Evolutionary conservation across 2,888 invertebrate species (phyloP).

Genomic region (Sicus ferrugineus): DNA sequence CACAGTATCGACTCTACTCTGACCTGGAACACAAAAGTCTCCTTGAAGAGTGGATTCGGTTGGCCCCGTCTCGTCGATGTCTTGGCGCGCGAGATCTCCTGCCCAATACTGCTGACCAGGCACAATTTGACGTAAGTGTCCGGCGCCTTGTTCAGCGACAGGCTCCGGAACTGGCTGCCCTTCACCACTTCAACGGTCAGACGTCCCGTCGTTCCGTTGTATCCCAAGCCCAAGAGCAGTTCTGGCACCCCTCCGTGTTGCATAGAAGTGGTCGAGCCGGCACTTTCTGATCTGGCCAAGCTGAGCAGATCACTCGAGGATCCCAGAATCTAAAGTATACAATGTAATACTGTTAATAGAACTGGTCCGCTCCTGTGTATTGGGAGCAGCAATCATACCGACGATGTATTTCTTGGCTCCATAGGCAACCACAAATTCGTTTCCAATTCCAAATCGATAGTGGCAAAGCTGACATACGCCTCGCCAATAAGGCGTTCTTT

Average conservation of each 20-base stretch:
- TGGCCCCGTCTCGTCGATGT: conserved; percentile 91
- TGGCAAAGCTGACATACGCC: conserved; percentile 87
- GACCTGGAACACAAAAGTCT: conserved; percentile 95
- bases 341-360: background rate
- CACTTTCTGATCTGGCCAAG: conserved; percentile 90
- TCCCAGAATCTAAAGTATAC: conserved; percentile 64
- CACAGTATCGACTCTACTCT: conserved; percentile 40
- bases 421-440: conserved; percentile 90
- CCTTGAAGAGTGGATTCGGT: conserved; percentile 95
- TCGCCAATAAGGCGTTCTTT: conserved; percentile 92
- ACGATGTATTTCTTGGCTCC: conserved; percentile 73
- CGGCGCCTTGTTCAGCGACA: conserved; percentile 81
- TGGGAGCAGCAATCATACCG: too few relatives aligned
- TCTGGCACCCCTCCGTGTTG: conserved; percentile 91
- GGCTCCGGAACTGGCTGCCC: conserved; percentile 75
- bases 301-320: conserved; percentile 74
- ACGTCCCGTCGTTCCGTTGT: conserved; percentile 92
- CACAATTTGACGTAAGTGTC: conserved; percentile 95
- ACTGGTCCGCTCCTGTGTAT: too few relatives aligned
- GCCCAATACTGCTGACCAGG: conserved; percentile 89
- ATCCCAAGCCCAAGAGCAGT: conserved; percentile 86
- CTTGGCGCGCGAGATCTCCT: conserved; percentile 92
- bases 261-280: conserved; percentile 92
- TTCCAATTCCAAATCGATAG: conserved; percentile 88
- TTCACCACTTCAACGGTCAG: conserved; percentile 86